phyloP scores from a whole-genome alignment of 2,113 vertebrate species.

The Albula goreensis region DNA sequence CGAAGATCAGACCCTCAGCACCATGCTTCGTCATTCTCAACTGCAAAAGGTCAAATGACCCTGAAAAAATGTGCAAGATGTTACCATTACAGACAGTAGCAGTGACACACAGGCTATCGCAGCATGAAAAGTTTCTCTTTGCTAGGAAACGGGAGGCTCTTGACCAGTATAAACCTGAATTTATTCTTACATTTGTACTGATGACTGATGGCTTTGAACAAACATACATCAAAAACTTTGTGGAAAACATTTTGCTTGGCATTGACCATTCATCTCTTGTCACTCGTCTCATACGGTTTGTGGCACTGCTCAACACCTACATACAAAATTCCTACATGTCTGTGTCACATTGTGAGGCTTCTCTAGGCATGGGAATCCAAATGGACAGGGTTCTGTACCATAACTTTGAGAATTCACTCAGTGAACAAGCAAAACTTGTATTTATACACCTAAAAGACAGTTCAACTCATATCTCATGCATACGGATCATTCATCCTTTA shows the following conservation, averaged over 20 bases:
- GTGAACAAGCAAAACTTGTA: constrained; percentile 70
- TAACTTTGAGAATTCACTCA: constrained; percentile 63
- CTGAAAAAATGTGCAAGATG: constrained; percentile 64
- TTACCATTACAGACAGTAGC: constrained; percentile 70
- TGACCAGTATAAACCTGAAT: constrained; percentile 53
- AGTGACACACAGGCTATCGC: constrained; percentile 77
- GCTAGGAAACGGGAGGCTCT: constrained; percentile 58
- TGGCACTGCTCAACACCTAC: constrained; percentile 77
- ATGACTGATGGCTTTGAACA: constrained; percentile 74
- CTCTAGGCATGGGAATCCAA: constrained; percentile 53
- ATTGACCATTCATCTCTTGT: constrained; percentile 60
- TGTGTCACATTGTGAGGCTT: constrained; percentile 77
- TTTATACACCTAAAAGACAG: constrained; percentile 76
- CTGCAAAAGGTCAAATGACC: constrained; percentile 70
- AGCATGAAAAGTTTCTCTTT: constrained; percentile 69
- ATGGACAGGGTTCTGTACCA: constrained; percentile 51
- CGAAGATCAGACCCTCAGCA: constrained; percentile 55
- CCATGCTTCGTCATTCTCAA: constrained; percentile 75
- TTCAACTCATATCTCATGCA: constrained; percentile 63
- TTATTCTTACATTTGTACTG: constrained; percentile 78
- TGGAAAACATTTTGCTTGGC: constrained; percentile 64
- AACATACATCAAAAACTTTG: constrained; percentile 62
- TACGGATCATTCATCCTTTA: constrained; percentile 78
- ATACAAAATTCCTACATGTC: constrained; percentile 79
- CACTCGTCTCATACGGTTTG: constrained; percentile 67